phyloP scores from a whole-genome alignment of 2,113 vertebrate species.

The Montifringilla adamsi region DNA sequence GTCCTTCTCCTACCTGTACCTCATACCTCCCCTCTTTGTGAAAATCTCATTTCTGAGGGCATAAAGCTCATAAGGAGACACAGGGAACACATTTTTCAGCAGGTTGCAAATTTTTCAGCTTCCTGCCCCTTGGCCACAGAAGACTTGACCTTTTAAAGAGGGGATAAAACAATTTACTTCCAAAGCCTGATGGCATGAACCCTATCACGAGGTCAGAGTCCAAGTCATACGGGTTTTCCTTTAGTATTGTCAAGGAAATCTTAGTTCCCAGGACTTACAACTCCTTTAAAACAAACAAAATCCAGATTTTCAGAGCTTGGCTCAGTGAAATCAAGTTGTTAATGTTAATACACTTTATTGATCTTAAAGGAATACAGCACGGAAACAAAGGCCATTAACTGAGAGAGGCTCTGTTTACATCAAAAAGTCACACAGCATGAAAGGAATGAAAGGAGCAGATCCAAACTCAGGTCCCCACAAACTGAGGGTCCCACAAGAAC shows the following conservation, averaged over 20 bases:
- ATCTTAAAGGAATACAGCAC: constrained; percentile 53
- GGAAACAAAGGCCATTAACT: constrained; percentile 35
- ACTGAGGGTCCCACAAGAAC: background rate
- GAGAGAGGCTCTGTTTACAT: constrained; percentile 39
- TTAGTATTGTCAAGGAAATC: background rate
- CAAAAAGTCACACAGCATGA: background rate
- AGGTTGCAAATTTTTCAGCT: background rate
- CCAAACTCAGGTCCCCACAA: background rate
- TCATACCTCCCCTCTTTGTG: background rate
- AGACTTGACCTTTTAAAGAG: background rate
- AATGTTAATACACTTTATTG: constrained; percentile 53
- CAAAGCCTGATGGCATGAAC: background rate
- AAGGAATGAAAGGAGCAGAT: background rate
- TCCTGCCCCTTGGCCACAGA: background rate
- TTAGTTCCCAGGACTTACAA: background rate
- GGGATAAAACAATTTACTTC: background rate
- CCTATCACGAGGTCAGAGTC: background rate
- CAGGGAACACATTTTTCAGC: background rate
- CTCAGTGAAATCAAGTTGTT: background rate
- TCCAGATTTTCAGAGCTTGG: constrained; percentile 24
- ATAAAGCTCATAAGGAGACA: background rate
- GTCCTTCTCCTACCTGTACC: background rate
- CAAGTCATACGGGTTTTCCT: background rate
- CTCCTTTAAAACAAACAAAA: constrained; percentile 9
- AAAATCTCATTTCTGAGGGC: background rate